phyloP scores from a whole-genome alignment of 2,113 vertebrate species.

The Dromaius novaehollandiae region DNA sequence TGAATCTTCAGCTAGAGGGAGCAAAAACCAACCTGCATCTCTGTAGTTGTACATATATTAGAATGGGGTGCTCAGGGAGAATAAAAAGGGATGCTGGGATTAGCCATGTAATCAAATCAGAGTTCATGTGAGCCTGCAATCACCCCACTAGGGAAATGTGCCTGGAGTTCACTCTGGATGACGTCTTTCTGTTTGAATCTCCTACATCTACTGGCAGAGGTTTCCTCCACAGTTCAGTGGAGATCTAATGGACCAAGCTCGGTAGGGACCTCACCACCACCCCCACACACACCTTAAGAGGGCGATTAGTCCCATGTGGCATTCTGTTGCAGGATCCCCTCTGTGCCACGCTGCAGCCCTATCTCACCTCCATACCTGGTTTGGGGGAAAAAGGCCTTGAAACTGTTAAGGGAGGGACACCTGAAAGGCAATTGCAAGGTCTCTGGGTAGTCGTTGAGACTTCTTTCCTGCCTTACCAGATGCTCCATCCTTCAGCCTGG shows the following conservation, averaged over 20 bases:
- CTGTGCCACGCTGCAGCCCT: background rate
- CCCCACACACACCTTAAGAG: background rate
- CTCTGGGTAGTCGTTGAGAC: background rate
- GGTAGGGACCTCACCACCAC: background rate
- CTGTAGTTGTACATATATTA: background rate
- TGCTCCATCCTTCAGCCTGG: background rate
- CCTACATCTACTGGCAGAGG: background rate
- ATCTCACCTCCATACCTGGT: background rate
- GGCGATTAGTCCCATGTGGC: rapidly evolving
- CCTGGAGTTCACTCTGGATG: background rate
- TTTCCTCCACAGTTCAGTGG: background rate
- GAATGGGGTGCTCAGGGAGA: background rate
- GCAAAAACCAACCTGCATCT: background rate
- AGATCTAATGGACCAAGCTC: no score
- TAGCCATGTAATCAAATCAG: background rate
- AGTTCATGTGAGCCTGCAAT: background rate
- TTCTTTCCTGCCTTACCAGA: background rate
- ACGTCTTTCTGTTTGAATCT: background rate
- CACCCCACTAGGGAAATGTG: background rate
- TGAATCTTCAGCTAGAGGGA: background rate
- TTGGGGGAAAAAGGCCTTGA: background rate
- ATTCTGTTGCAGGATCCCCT: background rate
- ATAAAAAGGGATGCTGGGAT: background rate
- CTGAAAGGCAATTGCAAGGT: background rate
- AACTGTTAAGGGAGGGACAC: background rate